Conservation (phyloP, 2,113 vertebrate species). For the Plotosus lineatus region DNA sequence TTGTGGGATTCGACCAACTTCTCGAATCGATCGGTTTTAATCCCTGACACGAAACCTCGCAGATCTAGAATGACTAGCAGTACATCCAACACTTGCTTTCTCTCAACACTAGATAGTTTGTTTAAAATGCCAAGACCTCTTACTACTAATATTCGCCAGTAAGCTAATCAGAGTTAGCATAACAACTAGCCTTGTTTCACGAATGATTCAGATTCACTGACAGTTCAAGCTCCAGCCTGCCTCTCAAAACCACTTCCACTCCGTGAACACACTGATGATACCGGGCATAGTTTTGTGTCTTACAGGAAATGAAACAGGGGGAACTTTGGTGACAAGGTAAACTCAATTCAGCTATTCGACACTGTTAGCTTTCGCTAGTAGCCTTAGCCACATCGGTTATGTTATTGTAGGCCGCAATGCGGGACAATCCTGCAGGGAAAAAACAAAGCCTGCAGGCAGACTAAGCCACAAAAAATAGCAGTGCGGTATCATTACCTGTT, state of each 20-base stretch:
- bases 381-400: background rate
- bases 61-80: background rate
- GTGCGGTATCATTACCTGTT: slow-evolving; percentile 41
- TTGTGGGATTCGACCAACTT: background rate
- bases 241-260: background rate
- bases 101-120: background rate
- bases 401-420: slow-evolving; percentile 55
- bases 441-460: background rate
- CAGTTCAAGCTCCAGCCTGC: background rate
- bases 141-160: background rate
- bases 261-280: background rate
- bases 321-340: background rate
- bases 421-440: slow-evolving; percentile 39
- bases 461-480: background rate
- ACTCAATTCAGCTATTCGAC: background rate
- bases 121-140: background rate
- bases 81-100: background rate
- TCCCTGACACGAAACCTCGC: background rate
- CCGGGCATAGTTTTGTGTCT: background rate
- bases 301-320: background rate
- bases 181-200: background rate
- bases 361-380: background rate
- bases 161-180: slow-evolving; percentile 4
- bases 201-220: background rate
- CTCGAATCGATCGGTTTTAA: background rate